Conservation (phyloP, 1,140 invertebrate genomes). For the Macrocentrus cingulum region DNA sequence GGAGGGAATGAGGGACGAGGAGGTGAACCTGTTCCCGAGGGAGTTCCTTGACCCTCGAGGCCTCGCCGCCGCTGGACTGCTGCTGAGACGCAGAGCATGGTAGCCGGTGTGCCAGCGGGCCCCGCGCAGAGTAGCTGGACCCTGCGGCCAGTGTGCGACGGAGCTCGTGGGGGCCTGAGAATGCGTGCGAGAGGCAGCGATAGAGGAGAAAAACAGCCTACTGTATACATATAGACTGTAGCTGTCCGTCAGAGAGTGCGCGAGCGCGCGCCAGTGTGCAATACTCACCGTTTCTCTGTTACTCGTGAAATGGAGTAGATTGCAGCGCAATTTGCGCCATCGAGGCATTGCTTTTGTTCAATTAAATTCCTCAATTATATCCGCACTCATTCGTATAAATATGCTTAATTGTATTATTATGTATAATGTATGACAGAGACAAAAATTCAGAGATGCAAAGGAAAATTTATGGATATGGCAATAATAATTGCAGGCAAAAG, state of each 20-base stretch:
- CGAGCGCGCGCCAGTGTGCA: not conserved
- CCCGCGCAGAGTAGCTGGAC: constrained; percentile 31
- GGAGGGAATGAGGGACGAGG: constrained; percentile 32
- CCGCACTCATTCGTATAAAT: not conserved
- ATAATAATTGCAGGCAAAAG: too few relatives aligned
- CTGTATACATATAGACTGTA: too few relatives aligned
- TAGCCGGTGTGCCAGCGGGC: constrained; percentile 44
- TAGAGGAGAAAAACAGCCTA: constrained; percentile 38
- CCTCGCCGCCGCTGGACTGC: constrained; percentile 24
- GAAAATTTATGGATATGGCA: too few relatives aligned
- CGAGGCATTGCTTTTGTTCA: constrained; percentile 18
- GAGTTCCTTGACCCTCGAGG: constrained; percentile 58
- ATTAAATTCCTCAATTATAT: constrained; percentile 15
- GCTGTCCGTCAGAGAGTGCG: constrained; percentile 28
- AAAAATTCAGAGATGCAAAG: too few relatives aligned
- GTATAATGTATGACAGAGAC: too few relatives aligned
- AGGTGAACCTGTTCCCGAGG: constrained; percentile 60
- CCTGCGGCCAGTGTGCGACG: constrained; percentile 20
- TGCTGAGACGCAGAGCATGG: constrained; percentile 42
- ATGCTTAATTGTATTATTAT: not conserved
- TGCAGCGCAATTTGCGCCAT: constrained; percentile 19
- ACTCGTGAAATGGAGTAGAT: constrained; percentile 22
- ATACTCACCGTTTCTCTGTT: not conserved
- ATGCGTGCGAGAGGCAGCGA: not conserved
- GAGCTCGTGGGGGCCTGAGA: constrained; percentile 20